Evolutionary conservation across 2,797 vertebrate species (phyloP), one percentile per base, ranked within the genome.

Genomic region (Stomatorhinus walkeri): DNA sequence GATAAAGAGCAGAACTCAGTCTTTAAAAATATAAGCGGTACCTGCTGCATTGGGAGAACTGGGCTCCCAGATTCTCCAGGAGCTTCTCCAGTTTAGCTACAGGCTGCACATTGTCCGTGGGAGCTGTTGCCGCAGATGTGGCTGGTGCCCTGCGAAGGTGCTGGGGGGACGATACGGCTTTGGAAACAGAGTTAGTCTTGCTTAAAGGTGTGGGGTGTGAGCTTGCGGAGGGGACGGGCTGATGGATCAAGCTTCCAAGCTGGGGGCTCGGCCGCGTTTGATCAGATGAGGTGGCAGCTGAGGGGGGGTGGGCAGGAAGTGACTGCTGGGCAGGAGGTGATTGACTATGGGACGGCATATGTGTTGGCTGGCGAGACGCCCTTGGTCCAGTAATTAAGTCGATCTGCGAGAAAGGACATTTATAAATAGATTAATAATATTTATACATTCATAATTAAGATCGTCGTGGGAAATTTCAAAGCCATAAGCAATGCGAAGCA

Each of bases 21-120:
- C 24, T 46, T 19, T 4, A 7, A n/a, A 32, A 64, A 43, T 4
- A 19, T 0, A 14, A 5, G 49, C 28, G 36, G 52, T 85, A 97
- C 97, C 97, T 97, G 93, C 93, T 97, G 94, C 96, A 98, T 87
- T 97, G 96, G 0, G 98, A 97, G 90, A 97, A 99, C 0, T 95
- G 94, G 4, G 93, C 19, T 83, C 96, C 90, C 0, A 99, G 91
- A 91, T 96, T 97, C 91, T 98, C 97, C 93, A 99, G 94, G 88
- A 98, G 93, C 91, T 97, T 97, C 85, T 97, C 97, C 90, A 98
- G 95, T 91, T 97, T 97, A 72, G 95, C 96, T 0, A 94, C 92
- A 0, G 97, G 91, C 89, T 94, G 95, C 0, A 90, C 87, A 90
- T 93, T 87, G 0, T 91, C 87, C 0, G 24, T 14, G 93, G 88